Evolutionary conservation across 2,113 vertebrate species (phyloP).

Genomic region (Baryphthengus martii): DNA sequence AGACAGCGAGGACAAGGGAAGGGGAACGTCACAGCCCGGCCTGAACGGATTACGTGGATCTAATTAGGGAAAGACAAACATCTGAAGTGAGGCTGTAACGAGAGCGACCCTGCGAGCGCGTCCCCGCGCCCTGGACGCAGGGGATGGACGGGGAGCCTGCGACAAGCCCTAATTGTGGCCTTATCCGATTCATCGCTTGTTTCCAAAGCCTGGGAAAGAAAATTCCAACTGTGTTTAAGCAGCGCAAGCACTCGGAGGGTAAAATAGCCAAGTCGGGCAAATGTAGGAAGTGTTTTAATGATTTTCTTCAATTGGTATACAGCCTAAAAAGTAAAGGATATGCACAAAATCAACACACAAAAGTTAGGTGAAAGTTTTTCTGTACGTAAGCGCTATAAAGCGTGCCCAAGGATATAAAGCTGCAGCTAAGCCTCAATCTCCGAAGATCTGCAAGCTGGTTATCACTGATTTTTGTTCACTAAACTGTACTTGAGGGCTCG

Average conservation of each 20-base stretch:
- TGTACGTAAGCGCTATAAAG: not conserved
- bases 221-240: not conserved
- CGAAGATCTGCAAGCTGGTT: not conserved
- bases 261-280: not conserved
- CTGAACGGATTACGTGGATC: conserved; percentile 55
- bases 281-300: not conserved
- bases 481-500: not conserved
- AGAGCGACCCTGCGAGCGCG: not conserved
- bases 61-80: conserved; percentile 61
- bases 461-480: not conserved
- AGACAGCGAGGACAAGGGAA: conserved; percentile 64
- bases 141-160: not conserved
- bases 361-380: not conserved
- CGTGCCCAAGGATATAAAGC: not conserved
- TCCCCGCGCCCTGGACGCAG: not conserved
- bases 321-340: not conserved
- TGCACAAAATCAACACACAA: accelerated
- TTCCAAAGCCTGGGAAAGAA: conserved; percentile 19
- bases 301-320: not conserved
- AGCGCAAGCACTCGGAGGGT: not conserved
- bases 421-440: not conserved
- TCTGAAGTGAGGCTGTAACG: not conserved
- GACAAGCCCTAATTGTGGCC: not conserved
- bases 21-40: conserved; percentile 31
- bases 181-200: not conserved